phyloP scores from a whole-genome alignment of 2,113 vertebrate genomes.

The Syngnathoides biaculeatus region DNA sequence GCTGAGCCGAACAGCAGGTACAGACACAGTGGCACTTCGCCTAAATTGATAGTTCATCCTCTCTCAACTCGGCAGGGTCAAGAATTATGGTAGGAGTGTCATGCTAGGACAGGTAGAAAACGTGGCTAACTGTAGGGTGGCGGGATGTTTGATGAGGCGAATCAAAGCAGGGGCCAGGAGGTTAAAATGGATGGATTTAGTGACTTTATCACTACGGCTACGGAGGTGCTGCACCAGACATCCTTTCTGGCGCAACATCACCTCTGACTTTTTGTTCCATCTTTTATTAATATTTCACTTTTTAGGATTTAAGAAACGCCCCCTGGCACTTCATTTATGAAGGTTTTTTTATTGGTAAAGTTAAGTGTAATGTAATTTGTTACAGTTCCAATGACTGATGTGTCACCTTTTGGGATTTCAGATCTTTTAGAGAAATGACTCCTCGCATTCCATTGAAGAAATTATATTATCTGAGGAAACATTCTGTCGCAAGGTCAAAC shows the following conservation, averaged over 20 bases:
- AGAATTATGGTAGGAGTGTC: constrained; percentile 51
- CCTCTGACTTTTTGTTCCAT: constrained; percentile 51
- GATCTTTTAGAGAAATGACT: neutral
- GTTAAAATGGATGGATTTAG: constrained; percentile 65
- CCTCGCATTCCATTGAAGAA: neutral
- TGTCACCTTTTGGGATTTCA: neutral
- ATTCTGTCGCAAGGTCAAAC: neutral
- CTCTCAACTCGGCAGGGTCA: constrained; percentile 35
- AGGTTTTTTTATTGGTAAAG: neutral
- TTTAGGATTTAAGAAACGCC: neutral
- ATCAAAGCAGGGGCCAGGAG: constrained; percentile 53
- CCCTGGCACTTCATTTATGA: neutral
- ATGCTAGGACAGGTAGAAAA: constrained; percentile 53
- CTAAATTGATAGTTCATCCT: constrained; percentile 66
- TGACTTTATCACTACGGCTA: constrained; percentile 57
- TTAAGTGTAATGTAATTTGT: neutral
- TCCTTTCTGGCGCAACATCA: constrained; percentile 48
- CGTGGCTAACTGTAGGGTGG: constrained; percentile 46
- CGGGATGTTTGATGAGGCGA: constrained; percentile 63
- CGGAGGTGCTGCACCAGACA: constrained; percentile 20
- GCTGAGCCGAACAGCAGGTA: constrained; percentile 51
- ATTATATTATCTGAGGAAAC: neutral
- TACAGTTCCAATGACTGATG: neutral
- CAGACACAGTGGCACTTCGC: constrained; percentile 55
- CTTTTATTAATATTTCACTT: neutral